These are phyloP conservation scores for Anthrax anthrax DNA, from an alignment of 2,888 invertebrate species.

Conservation along the genomic window DNA sequence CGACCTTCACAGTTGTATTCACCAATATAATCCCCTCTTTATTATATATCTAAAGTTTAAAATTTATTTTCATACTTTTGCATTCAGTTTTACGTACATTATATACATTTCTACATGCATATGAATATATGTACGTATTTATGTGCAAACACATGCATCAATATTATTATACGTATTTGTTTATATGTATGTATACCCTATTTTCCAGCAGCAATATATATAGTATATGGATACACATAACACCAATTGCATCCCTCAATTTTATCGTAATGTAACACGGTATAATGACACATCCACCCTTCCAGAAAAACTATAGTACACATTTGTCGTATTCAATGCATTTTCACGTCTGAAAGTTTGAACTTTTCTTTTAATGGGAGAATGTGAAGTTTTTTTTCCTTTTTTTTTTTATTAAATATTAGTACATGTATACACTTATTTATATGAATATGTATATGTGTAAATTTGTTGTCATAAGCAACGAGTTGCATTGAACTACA, in stretches of 20 bases:
- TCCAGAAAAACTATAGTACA: no score
- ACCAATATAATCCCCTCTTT: neutral
- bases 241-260: no score
- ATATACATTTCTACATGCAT: no score
- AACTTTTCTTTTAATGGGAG: neutral
- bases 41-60: neutral
- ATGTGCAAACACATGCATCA: no score
- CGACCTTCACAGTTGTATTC: constrained; percentile 8
- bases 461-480: neutral
- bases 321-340: neutral
- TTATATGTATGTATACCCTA: no score
- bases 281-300: no score
- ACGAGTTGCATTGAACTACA: neutral
- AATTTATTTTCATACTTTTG: neutral
- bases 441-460: neutral
- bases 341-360: neutral
- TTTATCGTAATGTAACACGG: no score
- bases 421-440: neutral
- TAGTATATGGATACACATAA: no score
- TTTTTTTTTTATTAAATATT: neutral
- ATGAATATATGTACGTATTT: no score
- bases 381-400: neutral
- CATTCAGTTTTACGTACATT: neutral
- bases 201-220: no score
- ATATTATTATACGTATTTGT: no score